Evolutionary conservation across 2,113 vertebrate genomes (phyloP).

Genomic region (Rhodinocichla rosea): DNA sequence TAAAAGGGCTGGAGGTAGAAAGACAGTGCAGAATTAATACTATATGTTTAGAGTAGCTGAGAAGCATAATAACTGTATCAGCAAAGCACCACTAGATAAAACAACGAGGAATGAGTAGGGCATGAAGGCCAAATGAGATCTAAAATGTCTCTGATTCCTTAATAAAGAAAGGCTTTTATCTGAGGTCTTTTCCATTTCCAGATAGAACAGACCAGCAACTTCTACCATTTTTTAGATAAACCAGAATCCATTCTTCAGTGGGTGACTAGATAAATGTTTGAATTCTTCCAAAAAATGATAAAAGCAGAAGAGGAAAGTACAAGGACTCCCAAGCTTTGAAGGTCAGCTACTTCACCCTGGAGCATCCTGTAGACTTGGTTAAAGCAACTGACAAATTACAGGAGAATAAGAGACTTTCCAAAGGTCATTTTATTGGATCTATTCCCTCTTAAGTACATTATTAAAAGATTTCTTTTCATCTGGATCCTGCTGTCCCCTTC

Average conservation of each 20-base stretch:
- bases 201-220: constrained; percentile 34
- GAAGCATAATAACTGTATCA: constrained; percentile 37
- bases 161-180: constrained; percentile 46
- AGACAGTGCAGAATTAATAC: constrained; percentile 8
- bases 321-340: background rate
- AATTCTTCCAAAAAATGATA: constrained; percentile 1
- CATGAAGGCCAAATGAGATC: constrained; percentile 38
- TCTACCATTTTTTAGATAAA: constrained; percentile 57
- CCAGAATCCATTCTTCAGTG: constrained; percentile 21
- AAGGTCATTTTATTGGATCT: background rate
- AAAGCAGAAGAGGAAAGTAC: background rate
- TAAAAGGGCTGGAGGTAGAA: background rate
- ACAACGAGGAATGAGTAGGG: background rate
- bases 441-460: background rate
- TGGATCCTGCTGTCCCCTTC: background rate
- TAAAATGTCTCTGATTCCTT: constrained; percentile 30
- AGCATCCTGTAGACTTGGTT: background rate
- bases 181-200: constrained; percentile 54
- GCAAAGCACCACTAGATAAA: constrained; percentile 35
- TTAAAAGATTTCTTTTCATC: background rate
- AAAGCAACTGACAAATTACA: constrained; percentile 1
- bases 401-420: background rate
- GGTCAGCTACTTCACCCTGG: background rate
- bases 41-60: constrained; percentile 12
- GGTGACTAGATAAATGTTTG: constrained; percentile 24